Conservation (phyloP, 2,888 invertebrate species). For the Pammene fasciana region DNA sequence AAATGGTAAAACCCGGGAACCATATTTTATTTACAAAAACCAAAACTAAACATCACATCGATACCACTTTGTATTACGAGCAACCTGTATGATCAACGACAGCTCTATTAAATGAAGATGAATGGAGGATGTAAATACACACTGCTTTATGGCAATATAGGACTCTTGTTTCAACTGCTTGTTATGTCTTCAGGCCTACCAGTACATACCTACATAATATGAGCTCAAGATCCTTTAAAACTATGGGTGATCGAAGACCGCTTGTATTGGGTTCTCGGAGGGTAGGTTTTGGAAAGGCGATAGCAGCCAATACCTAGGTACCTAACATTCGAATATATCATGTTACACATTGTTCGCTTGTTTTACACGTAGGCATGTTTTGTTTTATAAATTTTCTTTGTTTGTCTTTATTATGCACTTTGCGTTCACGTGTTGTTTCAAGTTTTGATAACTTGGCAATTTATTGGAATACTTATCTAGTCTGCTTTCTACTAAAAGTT, state of each 20-base stretch:
- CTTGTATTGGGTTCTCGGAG: neutral
- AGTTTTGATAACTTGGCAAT: neutral
- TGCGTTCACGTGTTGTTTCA: neutral
- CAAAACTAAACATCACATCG: too few species aligned
- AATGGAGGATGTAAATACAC: neutral
- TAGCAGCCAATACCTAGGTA: neutral
- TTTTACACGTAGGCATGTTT: constrained; percentile 16
- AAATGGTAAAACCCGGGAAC: too few species aligned
- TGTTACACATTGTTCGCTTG: constrained; percentile 26
- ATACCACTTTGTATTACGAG: too few species aligned
- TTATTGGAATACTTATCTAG: too few species aligned
- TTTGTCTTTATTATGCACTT: constrained; percentile 12
- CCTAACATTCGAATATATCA: constrained; percentile 2
- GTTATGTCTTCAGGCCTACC: neutral
- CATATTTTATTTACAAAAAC: too few species aligned
- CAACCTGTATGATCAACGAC: neutral
- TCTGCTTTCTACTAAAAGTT: too few species aligned
- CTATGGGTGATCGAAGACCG: neutral
- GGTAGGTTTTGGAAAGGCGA: neutral
- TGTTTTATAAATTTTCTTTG: constrained; percentile 31
- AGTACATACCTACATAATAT: neutral
- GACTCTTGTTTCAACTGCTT: neutral
- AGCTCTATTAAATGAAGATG: neutral
- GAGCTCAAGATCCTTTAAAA: neutral
- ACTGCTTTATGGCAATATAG: neutral